Evolutionary conservation across 2,888 invertebrate species (phyloP).

Genomic region (Orgyia antiqua): DNA sequence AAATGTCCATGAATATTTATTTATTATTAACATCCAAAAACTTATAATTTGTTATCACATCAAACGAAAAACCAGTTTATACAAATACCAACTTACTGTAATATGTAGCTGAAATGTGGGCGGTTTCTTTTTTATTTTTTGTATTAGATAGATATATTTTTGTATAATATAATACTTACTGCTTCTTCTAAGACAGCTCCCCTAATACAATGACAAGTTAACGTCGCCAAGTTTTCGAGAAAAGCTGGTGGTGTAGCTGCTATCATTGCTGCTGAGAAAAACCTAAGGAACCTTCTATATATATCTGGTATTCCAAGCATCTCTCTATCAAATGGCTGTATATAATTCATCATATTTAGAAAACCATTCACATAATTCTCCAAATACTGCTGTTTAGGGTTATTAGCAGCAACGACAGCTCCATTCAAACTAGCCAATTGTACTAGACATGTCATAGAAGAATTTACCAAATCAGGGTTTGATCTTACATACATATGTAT

Average conservation of each 20-base stretch:
- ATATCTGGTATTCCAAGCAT: conserved; percentile 69
- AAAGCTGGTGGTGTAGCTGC: conserved; percentile 59
- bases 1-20: too few species aligned
- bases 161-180: conserved; percentile 49
- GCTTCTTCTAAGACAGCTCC: conserved; percentile 66
- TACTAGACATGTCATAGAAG: conserved; percentile 88
- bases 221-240: conserved; percentile 58
- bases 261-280: conserved; percentile 61
- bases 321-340: conserved; percentile 62
- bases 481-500: conserved; percentile 89
- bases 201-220: conserved; percentile 65
- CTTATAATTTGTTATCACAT: too few species aligned
- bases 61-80: too few species aligned
- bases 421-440: conserved; percentile 81
- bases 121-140: too few species aligned
- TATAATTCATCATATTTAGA: conserved; percentile 61
- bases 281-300: conserved; percentile 64
- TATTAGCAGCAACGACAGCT: conserved; percentile 49
- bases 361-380: conserved; percentile 68
- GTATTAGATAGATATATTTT: too few species aligned
- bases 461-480: conserved; percentile 85
- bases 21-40: too few species aligned
- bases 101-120: too few species aligned
- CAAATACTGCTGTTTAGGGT: conserved; percentile 62
- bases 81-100: too few species aligned